Conservation (phyloP, 2,113 vertebrate genomes). For the Charina bottae region DNA sequence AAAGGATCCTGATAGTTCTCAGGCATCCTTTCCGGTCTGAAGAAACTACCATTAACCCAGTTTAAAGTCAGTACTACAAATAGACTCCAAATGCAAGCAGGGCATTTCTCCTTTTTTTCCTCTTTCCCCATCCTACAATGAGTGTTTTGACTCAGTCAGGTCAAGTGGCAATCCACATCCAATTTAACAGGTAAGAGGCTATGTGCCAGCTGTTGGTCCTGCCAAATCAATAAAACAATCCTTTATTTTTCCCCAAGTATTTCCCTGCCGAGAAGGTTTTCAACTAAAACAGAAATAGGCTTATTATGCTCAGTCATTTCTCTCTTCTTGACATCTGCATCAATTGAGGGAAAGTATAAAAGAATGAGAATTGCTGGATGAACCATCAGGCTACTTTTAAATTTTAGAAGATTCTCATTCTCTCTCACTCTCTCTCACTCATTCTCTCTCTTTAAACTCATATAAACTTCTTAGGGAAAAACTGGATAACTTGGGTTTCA, state of each 20-base stretch:
- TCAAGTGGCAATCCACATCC: conserved; percentile 7
- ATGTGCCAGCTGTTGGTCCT: neutral
- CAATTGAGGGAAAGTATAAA: neutral
- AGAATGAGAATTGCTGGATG: conserved; percentile 4
- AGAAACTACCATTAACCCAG: neutral
- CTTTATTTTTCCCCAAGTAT: neutral
- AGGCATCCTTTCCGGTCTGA: neutral
- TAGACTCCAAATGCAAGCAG: neutral
- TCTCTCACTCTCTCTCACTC: neutral
- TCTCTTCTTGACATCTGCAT: neutral
- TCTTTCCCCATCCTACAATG: neutral
- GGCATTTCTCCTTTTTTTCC: neutral
- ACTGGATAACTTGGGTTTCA: neutral
- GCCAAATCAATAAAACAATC: conserved; percentile 26
- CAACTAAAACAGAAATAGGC: neutral
- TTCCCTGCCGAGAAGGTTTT: neutral
- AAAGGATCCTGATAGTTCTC: neutral
- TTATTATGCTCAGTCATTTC: neutral
- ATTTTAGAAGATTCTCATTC: neutral
- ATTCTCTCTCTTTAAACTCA: neutral
- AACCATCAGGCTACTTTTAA: neutral
- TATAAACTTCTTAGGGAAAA: neutral
- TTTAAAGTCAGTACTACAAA: neutral
- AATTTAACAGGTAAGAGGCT: conserved; percentile 4
- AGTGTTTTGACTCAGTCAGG: neutral